Base-by-base conservation (phyloP, 2,888 invertebrate genomes). In the Cecidostiba fungosa region DNA sequence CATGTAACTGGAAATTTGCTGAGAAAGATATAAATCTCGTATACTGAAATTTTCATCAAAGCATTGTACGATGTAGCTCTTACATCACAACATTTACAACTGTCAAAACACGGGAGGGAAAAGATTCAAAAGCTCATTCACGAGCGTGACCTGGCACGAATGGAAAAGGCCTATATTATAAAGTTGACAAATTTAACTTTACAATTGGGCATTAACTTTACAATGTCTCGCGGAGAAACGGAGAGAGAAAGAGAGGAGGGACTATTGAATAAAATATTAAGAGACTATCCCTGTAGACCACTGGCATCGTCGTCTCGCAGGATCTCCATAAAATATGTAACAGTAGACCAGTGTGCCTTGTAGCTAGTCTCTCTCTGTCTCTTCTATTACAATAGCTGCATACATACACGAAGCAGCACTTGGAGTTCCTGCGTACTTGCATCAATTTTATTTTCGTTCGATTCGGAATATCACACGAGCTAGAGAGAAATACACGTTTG, bases 241-340 rank as follows among this genome's bases (percentile, higher is more conserved):
- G n/a, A 16, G 29, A 26, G 16, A n/a, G n/a, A 29, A 0, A 69
- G 47, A 0, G 6, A n/a, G 19, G 16, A 3, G 14, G 5, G 19
- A 4, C 16, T 14, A n/a, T 43, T 50, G 29, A 39, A 47, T 81
- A 66, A 81, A 74, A 81, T 81, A 74, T 66, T 19, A 62, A 81
- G 43, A 23, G 54, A 54, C 23, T 54, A 80, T 36, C 1, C 72
- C 43, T 10, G 12, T n/a, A 29, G 26, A 36, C 54, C 14, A 19
- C 54, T 29, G 26, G 43, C 73, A 59, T 73, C 62, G 19, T 43
- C 43, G 19, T 19, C 6, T 1, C 54, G 54, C 39, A 59, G 59
- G 26, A 62, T 73, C 36, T 36, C 59, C 73, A 54, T 81, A 81
- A 81, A 73, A 73, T 80, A 81, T 81, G 43, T 23, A 72, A 36